A percentile compares a stretch with the other conserved stretches of the same genome.
Conservation (phyloP, 2,888 invertebrate species). For the Cheilosia pagana region DNA sequence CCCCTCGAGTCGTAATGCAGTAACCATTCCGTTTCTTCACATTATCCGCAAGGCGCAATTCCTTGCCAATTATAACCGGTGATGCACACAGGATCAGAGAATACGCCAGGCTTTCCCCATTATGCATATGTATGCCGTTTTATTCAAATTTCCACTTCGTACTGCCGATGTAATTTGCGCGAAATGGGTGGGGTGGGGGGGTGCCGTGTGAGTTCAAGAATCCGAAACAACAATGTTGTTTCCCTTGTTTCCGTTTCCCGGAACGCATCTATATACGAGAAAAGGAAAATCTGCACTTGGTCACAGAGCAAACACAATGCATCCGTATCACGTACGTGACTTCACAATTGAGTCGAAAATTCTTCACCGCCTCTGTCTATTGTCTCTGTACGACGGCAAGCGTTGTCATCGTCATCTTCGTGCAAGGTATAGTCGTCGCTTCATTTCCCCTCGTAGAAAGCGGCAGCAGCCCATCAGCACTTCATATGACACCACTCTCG, state of each 20-base stretch:
- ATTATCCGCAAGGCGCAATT: constrained; percentile 40
- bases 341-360: constrained; percentile 73
- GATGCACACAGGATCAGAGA: constrained; percentile 30
- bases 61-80: constrained; percentile 72
- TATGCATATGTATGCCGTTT: constrained; percentile 42
- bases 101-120: constrained; percentile 17
- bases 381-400: constrained; percentile 63
- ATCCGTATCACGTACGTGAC: constrained; percentile 75
- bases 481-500: constrained; percentile 75
- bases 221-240: constrained; percentile 71
- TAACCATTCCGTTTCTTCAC: constrained; percentile 36
- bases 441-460: constrained; percentile 29
- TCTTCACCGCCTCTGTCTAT: constrained; percentile 42
- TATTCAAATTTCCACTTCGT: constrained; percentile 53
- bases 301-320: constrained; percentile 73
- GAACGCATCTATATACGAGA: constrained; percentile 44
- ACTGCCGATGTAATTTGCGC: background rate
- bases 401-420: constrained; percentile 19
- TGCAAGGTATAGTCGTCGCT: constrained; percentile 4
- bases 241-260: constrained; percentile 74
- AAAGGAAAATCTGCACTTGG: constrained; percentile 73
- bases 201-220: constrained; percentile 68
- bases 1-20: constrained; percentile 17
- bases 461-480: constrained; percentile 73
- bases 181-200: background rate